Conservation (phyloP, 2,113 vertebrate species). For the Oryctolagus cuniculus region mOryCun1.1 NC_091438.1:88763501-88764000, state of each 20-base stretch:
- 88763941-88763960: not conserved
- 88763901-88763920: too few relatives aligned
- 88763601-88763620: constrained; percentile 80
- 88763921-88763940: not conserved
- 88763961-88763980: not conserved
- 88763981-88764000: not conserved
- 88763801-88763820: too few relatives aligned
- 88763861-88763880: not conserved
- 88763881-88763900: not conserved
- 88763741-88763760: constrained; percentile 48
- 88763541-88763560: constrained; percentile 75
- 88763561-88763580: constrained; percentile 75
- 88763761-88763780: constrained; percentile 26
- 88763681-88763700: constrained; percentile 80
- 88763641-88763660: constrained; percentile 77
- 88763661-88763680: constrained; percentile 83
- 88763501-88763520: constrained; percentile 80
- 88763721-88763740: constrained; percentile 51
- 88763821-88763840: not conserved
- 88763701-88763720: constrained; percentile 82
- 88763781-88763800: not conserved
- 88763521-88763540: constrained; percentile 68
- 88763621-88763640: constrained; percentile 76
- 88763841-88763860: not conserved
- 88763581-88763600: constrained; percentile 82